Evolutionary conservation across 2,113 vertebrate species (phyloP).

Genomic region (Anoura caudifer): DNA sequence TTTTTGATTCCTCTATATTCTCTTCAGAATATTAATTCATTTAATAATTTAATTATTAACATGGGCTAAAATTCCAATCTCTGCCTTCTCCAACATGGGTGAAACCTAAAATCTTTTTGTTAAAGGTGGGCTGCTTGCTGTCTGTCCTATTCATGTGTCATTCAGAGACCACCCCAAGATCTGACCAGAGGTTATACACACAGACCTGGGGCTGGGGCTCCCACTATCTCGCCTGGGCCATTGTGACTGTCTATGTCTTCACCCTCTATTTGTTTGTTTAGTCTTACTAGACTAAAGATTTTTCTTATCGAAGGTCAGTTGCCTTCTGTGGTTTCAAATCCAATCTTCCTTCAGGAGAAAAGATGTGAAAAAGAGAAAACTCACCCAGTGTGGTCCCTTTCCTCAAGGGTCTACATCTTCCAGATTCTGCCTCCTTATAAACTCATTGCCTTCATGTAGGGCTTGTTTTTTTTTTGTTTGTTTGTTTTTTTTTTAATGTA

Average conservation of each 20-base stretch:
- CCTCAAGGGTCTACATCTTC: not conserved
- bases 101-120: not conserved
- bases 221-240: not conserved
- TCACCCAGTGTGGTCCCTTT: not conserved
- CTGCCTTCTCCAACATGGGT: not conserved
- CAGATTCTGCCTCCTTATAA: not conserved
- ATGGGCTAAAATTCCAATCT: not conserved
- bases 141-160: not conserved
- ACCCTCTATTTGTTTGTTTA: not conserved
- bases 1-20: not conserved
- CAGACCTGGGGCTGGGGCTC: not conserved
- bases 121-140: not conserved
- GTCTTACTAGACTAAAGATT: not conserved
- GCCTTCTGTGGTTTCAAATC: not conserved
- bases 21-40: not conserved
- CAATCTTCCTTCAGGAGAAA: not conserved
- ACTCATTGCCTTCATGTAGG: not conserved
- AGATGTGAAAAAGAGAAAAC: not conserved
- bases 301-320: not conserved
- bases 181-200: not conserved
- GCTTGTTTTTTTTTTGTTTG: not conserved
- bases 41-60: not conserved
- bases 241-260: not conserved
- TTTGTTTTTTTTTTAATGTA: not conserved
- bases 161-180: not conserved